Evolutionary conservation across 2,113 vertebrate species (phyloP).

Genomic region (Rhegmatorhina hoffmannsi): DNA sequence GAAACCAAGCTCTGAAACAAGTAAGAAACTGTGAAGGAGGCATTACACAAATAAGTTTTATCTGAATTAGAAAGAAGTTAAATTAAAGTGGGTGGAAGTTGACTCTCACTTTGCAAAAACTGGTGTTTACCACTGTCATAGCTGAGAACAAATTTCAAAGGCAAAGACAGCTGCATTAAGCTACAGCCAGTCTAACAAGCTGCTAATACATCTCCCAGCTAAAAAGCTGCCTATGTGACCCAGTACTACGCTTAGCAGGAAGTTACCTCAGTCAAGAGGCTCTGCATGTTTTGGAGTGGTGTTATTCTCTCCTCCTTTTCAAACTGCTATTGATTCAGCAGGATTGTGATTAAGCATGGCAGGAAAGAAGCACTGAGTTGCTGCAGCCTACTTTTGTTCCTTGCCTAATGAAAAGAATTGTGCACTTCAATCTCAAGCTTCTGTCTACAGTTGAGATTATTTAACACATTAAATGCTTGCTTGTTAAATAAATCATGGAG

Average conservation of each 20-base stretch:
- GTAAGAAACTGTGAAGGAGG: background rate
- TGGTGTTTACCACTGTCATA: conserved; percentile 11
- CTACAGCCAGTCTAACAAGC: background rate
- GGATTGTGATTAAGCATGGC: background rate
- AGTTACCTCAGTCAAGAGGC: background rate
- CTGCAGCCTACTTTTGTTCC: background rate
- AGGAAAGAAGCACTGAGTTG: background rate
- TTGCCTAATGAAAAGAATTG: background rate
- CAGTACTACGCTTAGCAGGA: background rate
- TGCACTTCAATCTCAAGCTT: background rate
- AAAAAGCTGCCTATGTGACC: background rate
- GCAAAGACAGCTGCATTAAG: conserved; percentile 1
- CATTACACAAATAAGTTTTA: conserved; percentile 15
- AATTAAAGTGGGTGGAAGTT: conserved; percentile 26
- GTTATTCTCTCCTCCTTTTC: background rate
- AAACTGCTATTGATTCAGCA: background rate
- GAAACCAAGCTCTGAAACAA: background rate
- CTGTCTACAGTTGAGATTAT: background rate
- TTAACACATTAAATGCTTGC: background rate
- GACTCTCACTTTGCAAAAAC: background rate
- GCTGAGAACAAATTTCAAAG: conserved; percentile 11
- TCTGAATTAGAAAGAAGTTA: conserved; percentile 29
- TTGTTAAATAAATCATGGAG: background rate
- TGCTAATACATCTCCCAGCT: background rate
- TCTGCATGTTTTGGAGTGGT: background rate